Evolutionary conservation across 2,797 vertebrate genomes (phyloP).

Genomic region (Agapornis canus): DNA sequence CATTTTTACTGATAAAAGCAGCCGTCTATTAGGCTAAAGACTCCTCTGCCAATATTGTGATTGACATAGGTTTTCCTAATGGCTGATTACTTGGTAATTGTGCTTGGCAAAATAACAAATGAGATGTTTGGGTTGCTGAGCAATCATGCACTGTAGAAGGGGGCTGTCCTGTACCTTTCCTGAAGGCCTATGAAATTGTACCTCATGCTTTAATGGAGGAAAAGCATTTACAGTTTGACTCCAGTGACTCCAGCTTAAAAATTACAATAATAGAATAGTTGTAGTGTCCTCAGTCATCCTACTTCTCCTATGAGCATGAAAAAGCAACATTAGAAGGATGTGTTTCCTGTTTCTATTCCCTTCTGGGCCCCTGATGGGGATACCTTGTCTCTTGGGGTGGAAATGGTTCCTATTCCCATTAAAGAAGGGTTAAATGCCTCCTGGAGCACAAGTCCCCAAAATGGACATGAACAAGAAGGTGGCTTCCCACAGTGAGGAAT

Average conservation of each 20-base stretch:
- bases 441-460: neutral
- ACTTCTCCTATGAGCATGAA: neutral
- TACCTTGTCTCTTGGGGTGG: neutral
- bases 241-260: neutral
- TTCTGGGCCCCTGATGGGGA: neutral
- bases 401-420: neutral
- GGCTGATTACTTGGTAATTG: neutral
- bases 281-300: neutral
- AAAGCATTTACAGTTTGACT: neutral
- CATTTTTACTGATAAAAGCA: neutral
- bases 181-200: neutral
- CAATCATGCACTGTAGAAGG: neutral
- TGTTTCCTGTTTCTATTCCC: neutral
- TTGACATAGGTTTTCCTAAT: neutral
- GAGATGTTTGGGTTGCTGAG: neutral
- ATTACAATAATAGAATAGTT: neutral
- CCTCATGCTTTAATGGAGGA: neutral
- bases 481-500: neutral
- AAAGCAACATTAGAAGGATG: neutral
- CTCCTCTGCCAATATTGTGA: constrained; percentile 10
- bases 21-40: neutral
- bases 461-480: neutral
- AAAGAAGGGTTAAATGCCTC: neutral
- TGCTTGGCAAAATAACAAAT: neutral
- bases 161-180: neutral